phyloP scores from a whole-genome alignment of 2,888 invertebrate genomes.

The Apodemia duryi region DNA sequence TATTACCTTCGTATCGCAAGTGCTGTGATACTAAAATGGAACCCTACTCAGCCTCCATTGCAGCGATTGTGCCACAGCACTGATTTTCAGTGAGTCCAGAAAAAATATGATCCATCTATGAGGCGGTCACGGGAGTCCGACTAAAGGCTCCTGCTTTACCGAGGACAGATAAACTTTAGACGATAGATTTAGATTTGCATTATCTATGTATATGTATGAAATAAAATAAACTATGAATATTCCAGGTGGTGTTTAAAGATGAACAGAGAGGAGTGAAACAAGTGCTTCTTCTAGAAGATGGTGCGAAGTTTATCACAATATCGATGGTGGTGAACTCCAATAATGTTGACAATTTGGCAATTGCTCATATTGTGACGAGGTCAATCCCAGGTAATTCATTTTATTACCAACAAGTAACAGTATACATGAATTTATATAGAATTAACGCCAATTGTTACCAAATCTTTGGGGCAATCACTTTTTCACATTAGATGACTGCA shows the following conservation, averaged over 20 bases:
- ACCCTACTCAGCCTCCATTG: too few species aligned
- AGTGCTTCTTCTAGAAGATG: constrained; percentile 85
- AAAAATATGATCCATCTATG: too few species aligned
- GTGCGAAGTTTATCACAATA: constrained; percentile 85
- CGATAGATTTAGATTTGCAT: too few species aligned
- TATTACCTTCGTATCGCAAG: too few species aligned
- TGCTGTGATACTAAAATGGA: too few species aligned
- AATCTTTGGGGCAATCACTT: not conserved
- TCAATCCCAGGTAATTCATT: constrained; percentile 83
- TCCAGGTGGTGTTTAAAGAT: constrained; percentile 87
- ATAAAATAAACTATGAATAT: not conserved
- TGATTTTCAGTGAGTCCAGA: too few species aligned
- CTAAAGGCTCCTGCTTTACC: too few species aligned
- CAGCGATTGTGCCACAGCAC: too few species aligned
- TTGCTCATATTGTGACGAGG: constrained; percentile 83
- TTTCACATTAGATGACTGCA: too few species aligned
- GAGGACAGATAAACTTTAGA: too few species aligned
- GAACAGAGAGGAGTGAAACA: constrained; percentile 90
- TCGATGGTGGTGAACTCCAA: constrained; percentile 80
- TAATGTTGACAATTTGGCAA: constrained; percentile 82
- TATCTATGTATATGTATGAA: too few species aligned
- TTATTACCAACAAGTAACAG: not conserved
- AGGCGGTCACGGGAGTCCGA: too few species aligned
- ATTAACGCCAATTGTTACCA: not conserved
- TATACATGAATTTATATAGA: not conserved